Evolutionary conservation across 1,140 invertebrate genomes (phyloP), one percentile per base, ranked within the genome.

Genomic region (Trichomalopsis sarcophagae): DNA sequence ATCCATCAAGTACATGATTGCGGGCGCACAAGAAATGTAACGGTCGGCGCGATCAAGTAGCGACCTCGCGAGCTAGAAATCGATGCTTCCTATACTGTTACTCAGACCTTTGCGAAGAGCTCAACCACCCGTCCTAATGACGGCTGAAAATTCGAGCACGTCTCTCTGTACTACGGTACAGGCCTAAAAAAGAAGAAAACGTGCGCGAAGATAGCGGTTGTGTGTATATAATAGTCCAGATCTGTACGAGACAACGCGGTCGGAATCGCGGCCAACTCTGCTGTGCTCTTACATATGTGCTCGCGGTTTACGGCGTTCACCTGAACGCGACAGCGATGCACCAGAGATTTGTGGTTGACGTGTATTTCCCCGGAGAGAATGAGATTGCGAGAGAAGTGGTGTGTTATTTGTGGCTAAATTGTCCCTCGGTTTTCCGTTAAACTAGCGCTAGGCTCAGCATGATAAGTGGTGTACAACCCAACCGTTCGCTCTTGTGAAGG

Each of bases 261-360:
- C 5, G 47, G 47, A 50, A 50, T 50, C 47, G 47, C 47, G 47
- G 47, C 47, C 47, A 5, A 13, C 14, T 4, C 13, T 6, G 68
- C n/a, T 69, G 68, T 44, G 7, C 10, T 44, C 40, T 44, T 7
- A 44, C 7, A 44, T 9, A 2, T 44, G 40, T 10, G 9, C 40
- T 44, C 9, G 40, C 40, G 40, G 6, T 44, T 44, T 44, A 44
- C 9, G 40, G 40, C 10, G 40, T 44, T 44, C 40, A 44, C 7
- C 40, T 36, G 33, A 44, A 44, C 40, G 40, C 9, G 5, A 44
- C 40, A 7, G 40, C 9, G 40, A 11, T 44, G 40, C 40, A 44
- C 40, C 40, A 9, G 30, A 66, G 77, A 79, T 80, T 40, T 68
- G 78, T 69, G 62, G 21, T 40, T 80, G 62, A 40, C 14, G n/a